phyloP scores from a whole-genome alignment of 2,888 invertebrate species.

The Lasioglossum marginatum region DNA sequence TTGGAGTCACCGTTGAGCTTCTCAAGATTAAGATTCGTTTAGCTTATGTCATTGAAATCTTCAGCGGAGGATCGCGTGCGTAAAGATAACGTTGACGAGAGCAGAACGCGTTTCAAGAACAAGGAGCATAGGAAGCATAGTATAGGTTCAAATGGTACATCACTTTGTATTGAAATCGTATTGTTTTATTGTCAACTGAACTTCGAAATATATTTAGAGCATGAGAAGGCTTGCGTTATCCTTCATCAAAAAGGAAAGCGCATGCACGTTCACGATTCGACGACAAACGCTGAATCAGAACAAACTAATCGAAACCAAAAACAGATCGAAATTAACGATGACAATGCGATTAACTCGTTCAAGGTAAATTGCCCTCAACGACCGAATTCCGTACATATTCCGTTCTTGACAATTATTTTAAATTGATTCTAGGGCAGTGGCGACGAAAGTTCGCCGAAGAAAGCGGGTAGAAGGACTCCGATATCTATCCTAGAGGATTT shows the following conservation, averaged over 20 bases:
- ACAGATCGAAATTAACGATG: not conserved
- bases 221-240: conserved; percentile 23
- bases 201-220: not conserved
- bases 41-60: not conserved
- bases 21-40: not conserved
- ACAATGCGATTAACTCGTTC: not conserved
- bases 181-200: not conserved
- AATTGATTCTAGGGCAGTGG: conserved; percentile 47
- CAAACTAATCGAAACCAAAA: not conserved
- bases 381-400: not conserved
- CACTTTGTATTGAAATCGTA: not conserved
- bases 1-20: not conserved
- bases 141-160: not conserved
- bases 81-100: too few relatives aligned
- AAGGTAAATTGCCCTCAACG: conserved; percentile 9
- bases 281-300: not conserved
- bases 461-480: conserved; percentile 46
- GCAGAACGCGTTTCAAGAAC: not conserved
- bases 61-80: not conserved
- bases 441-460: conserved; percentile 36
- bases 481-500: conserved; percentile 66
- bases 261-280: conserved; percentile 24
- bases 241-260: conserved; percentile 22
- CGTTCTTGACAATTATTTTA: not conserved
- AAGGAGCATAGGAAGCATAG: not conserved